phyloP scores from a whole-genome alignment of 2,888 invertebrate species.

The Orgyia antiqua region DNA sequence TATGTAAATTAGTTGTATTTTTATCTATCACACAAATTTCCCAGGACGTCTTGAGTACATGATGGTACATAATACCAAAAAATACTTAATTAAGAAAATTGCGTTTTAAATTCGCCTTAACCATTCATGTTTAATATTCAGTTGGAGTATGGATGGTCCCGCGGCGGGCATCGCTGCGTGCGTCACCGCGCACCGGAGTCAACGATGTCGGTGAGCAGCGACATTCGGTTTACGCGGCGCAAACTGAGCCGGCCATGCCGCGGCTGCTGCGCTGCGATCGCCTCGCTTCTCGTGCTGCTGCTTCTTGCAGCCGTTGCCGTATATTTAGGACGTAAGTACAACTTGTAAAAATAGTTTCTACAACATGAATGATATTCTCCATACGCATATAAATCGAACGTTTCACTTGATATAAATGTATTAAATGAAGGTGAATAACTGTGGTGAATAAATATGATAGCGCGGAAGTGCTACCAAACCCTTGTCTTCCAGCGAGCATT shows the following conservation, averaged over 20 bases:
- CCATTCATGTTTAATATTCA: too few species aligned
- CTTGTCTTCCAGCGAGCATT: too few species aligned
- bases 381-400: too few species aligned
- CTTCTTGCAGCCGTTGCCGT: slow-evolving; percentile 79
- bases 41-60: too few species aligned
- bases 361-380: too few species aligned
- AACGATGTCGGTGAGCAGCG: slow-evolving; percentile 91
- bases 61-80: too few species aligned
- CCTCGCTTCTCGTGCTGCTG: slow-evolving; percentile 88
- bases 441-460: not conserved
- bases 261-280: slow-evolving; percentile 92
- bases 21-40: too few species aligned
- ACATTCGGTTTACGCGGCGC: slow-evolving; percentile 91
- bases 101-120: too few species aligned
- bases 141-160: slow-evolving; percentile 68
- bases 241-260: slow-evolving; percentile 91
- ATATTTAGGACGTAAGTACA: slow-evolving; percentile 80
- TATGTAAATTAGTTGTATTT: too few species aligned
- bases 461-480: not conserved
- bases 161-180: slow-evolving; percentile 54
- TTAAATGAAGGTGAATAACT: too few species aligned
- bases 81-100: too few species aligned
- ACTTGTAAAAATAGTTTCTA: too few species aligned
- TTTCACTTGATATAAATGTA: not conserved
- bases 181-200: slow-evolving; percentile 82